These are phyloP conservation scores for Agrochola circellaris DNA, from an alignment of 2,888 invertebrate genomes.

Conservation along the genomic window DNA sequence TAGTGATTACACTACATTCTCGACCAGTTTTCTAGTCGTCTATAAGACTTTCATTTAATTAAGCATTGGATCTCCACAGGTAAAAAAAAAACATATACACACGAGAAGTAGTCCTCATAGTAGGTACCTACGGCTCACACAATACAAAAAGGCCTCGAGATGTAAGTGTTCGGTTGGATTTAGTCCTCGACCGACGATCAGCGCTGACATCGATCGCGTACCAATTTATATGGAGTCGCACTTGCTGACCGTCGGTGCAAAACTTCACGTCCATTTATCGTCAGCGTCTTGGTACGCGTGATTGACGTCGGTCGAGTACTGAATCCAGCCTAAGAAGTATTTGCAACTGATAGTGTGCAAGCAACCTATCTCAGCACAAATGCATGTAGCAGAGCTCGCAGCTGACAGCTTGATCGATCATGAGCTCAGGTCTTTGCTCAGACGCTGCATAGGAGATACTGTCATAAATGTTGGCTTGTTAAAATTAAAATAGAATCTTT, in stretches of 20 bases:
- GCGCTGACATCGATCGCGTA: too few relatives aligned
- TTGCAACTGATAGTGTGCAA: slow-evolving; percentile 4
- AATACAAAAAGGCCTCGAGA: too few relatives aligned
- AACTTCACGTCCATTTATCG: background rate
- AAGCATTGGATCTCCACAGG: too few relatives aligned
- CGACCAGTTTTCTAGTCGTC: too few relatives aligned
- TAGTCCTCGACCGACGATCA: too few relatives aligned
- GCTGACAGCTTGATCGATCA: slow-evolving; percentile 52
- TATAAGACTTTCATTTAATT: too few relatives aligned
- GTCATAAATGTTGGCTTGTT: slow-evolving; percentile 1
- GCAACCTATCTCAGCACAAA: slow-evolving; percentile 19
- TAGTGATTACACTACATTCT: too few relatives aligned
- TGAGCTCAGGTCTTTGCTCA: slow-evolving; percentile 35
- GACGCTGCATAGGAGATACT: slow-evolving; percentile 18
- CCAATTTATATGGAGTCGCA: background rate
- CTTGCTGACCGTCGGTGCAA: background rate
- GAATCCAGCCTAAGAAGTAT: background rate
- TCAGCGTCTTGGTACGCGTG: background rate
- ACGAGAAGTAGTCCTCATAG: too few relatives aligned
- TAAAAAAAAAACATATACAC: too few relatives aligned
- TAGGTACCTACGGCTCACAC: too few relatives aligned
- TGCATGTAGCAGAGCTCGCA: slow-evolving; percentile 7
- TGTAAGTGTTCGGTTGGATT: too few relatives aligned
- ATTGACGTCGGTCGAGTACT: background rate
- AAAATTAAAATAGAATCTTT: background rate